phyloP scores from a whole-genome alignment of 2,113 vertebrate species.

The Anguilla japonica region DNA sequence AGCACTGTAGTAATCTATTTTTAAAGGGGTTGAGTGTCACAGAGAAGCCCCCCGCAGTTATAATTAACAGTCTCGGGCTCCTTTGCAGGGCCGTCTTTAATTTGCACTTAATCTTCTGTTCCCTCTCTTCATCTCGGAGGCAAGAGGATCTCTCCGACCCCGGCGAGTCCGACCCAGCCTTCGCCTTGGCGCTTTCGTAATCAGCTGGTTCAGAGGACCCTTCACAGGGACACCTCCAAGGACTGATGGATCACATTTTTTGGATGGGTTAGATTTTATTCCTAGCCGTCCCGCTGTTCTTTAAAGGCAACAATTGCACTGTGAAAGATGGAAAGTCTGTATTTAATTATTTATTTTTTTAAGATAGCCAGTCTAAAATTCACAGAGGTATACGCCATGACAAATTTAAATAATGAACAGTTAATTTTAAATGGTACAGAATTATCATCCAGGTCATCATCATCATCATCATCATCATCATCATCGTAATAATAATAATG shows the following conservation, averaged over 20 bases:
- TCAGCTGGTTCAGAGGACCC: neutral
- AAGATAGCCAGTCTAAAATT: neutral
- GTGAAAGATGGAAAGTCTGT: neutral
- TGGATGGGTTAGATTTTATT: neutral
- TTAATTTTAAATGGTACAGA: neutral
- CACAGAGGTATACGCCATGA: no score
- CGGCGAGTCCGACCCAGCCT: neutral
- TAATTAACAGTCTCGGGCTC: neutral
- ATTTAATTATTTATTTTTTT: neutral
- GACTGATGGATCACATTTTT: neutral
- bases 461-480: no score
- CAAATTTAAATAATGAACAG: neutral
- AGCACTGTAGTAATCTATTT: neutral
- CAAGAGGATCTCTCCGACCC: slow-evolving; percentile 1
- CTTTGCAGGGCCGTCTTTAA: neutral
- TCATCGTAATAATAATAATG: no score
- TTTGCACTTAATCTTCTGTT: neutral
- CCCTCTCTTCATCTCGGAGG: neutral
- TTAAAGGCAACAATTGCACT: neutral
- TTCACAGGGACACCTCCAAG: neutral
- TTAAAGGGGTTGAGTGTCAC: slow-evolving; percentile 10
- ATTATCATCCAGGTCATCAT: no score
- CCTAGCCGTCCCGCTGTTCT: neutral
- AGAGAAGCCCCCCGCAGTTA: neutral
- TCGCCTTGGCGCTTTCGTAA: neutral